phyloP scores from a whole-genome alignment of 2,113 vertebrate species.

The Balaenoptera acutorostrata region DNA sequence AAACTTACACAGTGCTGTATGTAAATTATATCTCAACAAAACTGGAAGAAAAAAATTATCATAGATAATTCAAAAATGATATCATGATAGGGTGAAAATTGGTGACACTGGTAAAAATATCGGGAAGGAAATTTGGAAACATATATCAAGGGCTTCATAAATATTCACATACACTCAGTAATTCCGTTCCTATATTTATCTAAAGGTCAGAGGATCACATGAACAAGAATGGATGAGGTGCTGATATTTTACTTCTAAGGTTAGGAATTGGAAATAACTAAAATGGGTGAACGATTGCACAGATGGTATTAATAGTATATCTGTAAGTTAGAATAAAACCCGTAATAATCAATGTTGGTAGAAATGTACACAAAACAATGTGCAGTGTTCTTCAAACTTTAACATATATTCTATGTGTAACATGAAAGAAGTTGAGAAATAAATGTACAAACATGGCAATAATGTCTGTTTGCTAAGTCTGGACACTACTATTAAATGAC shows the following conservation, averaged over 20 bases:
- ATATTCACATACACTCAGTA: background rate
- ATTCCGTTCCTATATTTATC: background rate
- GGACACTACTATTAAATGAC: background rate
- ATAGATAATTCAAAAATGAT: background rate
- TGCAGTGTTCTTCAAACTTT: background rate
- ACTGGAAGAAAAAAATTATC: background rate
- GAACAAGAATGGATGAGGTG: background rate
- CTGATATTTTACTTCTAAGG: background rate
- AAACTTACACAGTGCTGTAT: background rate
- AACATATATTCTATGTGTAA: background rate
- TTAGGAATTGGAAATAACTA: background rate
- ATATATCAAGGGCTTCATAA: background rate
- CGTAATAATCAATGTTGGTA: background rate
- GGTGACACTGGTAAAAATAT: background rate
- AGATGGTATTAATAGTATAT: background rate
- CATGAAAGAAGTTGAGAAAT: background rate
- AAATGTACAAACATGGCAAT: background rate
- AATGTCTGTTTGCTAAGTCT: background rate
- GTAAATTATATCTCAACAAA: background rate
- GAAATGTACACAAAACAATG: background rate
- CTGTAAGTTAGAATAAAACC: background rate
- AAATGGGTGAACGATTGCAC: background rate
- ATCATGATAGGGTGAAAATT: background rate
- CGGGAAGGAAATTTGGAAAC: background rate
- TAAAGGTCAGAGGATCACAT: background rate